Base-by-base conservation (phyloP, 2,113 vertebrate species). In the Melospiza melodia region DNA sequence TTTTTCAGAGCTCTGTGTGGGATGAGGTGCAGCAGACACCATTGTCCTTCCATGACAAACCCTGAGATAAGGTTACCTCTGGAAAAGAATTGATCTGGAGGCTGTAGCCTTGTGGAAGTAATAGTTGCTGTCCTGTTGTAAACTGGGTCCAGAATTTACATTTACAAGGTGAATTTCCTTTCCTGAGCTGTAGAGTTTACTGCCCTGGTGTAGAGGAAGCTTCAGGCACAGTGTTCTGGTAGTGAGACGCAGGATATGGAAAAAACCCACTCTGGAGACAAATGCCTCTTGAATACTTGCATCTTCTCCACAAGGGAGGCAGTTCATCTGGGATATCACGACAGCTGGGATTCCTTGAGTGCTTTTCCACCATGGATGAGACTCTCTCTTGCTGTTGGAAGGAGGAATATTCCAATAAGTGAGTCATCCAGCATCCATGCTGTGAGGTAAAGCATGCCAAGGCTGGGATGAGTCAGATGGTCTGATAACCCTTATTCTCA, bases 311-410 rank as follows among this genome's bases (percentile, higher is more conserved):
- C 41, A 30, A 24, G n/a, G 18, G 46, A 57, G 30, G 59, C 31
- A 1, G 2, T 85, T 85, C 31, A 12, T 73, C 59, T 69, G 48
- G 61, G 65, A 67, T 83, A 17, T 48, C 24, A 43, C 0, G 16
- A 63, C 62, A 90, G 68, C 79, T 93, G 92, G 90, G 63, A 95
- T 97, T 97, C 95, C 92, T 90, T 94, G 86, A 94, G 46, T 95
- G 79, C 86, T 88, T 94, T 96, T 91, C 37, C 11, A 43, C 39
- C 33, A 25, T 51, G 78, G 80, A 33, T 67, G 61, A 94, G 84
- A 75, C 33, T 81, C 27, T 66, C 12, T 62, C 49, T 87, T 89
- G 68, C 27, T 95, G 59, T 90, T 95, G 71, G 67, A 85, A 94
- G 43, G 46, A 88, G 76, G 79, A 95, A 81, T 96, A 89, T 95